Base-by-base conservation (phyloP, 2,888 invertebrate genomes). In the Trissolcus brochymenae region DNA sequence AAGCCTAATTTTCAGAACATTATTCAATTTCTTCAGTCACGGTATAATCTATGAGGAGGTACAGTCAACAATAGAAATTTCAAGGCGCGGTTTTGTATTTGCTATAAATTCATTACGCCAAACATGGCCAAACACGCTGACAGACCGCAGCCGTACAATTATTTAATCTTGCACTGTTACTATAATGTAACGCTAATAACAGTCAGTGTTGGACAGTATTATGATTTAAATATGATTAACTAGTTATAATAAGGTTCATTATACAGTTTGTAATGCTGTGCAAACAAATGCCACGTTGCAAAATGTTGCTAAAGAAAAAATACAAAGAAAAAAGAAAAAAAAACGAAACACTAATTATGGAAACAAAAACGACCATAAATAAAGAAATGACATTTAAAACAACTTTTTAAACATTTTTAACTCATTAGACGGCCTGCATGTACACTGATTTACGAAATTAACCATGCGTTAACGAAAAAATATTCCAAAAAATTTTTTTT, bases 61-160 rank as follows among this genome's bases (percentile, higher is more conserved):
- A 40, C 46, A 57, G 29, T 65, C 74, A 50, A 65, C 61, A 57
- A 65, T 62, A 70, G 73, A 66, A 74, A 65, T 76, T 61, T 41
- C 21, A 21, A 76, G 66, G 66, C 29, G 62, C 57, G 62, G 66
- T 62, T 51, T 51, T 40, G 49, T 72, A 60, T 72, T 72, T 55
- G 72, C 60, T 50, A 60, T 51, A 72, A 76, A 68, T 76, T 70
- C 53, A 76, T 65, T 61, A 65, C 41, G 50, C 40, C 35, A 9
- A 35, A 35, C 35, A 35, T 13, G 7, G 53, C 19, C n/a, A 35
- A 35, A 35, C 35, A 55, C 60, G 54, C 53, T 54, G 67, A 76
- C 65, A 57, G 53, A 51, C 66, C 53, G 56, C 59, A 29, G 53
- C 49, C 46, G 29, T 61, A 35, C 62, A 56, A 61, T 74, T 62